phyloP scores from a whole-genome alignment of 2,797 vertebrate genomes.

The Sebastes ruberrimus region DNA sequence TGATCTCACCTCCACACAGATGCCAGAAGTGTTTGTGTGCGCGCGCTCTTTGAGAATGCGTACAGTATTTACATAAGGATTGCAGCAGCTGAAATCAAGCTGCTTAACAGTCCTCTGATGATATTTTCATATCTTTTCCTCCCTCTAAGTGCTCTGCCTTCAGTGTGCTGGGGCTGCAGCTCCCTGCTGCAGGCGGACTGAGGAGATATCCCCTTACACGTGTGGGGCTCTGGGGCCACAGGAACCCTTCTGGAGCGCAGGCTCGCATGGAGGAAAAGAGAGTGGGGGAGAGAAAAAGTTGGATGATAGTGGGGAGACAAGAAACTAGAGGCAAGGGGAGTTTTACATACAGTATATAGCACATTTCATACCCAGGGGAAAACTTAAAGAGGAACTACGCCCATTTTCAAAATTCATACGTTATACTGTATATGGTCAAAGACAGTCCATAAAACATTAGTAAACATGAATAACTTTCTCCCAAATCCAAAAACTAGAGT shows the following conservation, averaged over 20 bases:
- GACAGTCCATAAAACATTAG: too few relatives aligned
- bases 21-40: conserved; percentile 55
- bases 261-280: conserved; percentile 70
- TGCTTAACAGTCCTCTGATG: conserved; percentile 58
- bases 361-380: background rate
- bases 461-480: too few relatives aligned
- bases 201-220: conserved; percentile 80
- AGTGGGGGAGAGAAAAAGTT: background rate
- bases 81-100: conserved; percentile 56
- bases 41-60: conserved; percentile 28
- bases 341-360: background rate
- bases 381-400: background rate
- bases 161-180: conserved; percentile 44
- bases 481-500: too few relatives aligned
- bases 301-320: background rate
- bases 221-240: conserved; percentile 60
- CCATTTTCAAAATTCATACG: too few relatives aligned
- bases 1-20: conserved; percentile 63
- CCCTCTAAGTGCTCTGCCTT: conserved; percentile 43
- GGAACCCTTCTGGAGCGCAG: conserved; percentile 71
- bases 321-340: background rate
- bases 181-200: conserved; percentile 56
- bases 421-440: too few relatives aligned
- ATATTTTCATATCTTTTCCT: conserved; percentile 66
- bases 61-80: conserved; percentile 65